Conservation (phyloP, 1,140 invertebrate species). For the Sitobion miscanthi region DNA sequence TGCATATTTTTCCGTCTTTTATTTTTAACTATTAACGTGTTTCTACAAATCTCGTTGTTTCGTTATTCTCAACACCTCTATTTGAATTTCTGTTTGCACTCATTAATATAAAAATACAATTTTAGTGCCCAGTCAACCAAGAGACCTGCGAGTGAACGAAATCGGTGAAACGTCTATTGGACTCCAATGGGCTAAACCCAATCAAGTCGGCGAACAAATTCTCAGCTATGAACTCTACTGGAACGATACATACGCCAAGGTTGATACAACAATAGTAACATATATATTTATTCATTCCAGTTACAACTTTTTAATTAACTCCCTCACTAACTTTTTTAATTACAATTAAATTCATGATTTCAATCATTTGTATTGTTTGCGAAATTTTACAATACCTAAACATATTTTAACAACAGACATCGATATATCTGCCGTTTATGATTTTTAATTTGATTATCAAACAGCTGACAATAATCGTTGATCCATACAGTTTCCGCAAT, state of each 20-base stretch:
- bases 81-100: neutral
- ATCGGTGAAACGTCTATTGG: conserved; percentile 68
- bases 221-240: conserved; percentile 95
- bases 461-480: neutral
- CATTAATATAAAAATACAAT: conserved; percentile 46
- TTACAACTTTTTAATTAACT: neutral
- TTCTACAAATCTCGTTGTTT: neutral
- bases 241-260: conserved; percentile 95
- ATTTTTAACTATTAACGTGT: neutral
- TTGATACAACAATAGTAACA: conserved; percentile 62
- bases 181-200: conserved; percentile 87
- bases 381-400: neutral
- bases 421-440: neutral
- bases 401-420: neutral
- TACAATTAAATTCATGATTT: neutral
- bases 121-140: conserved; percentile 91
- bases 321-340: neutral
- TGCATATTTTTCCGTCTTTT: neutral
- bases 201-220: conserved; percentile 89
- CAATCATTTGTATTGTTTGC: neutral
- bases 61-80: neutral
- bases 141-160: conserved; percentile 82
- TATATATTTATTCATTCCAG: conserved; percentile 46
- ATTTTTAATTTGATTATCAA: neutral
- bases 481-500: neutral